These are phyloP conservation scores for Mythimna vitellina DNA, from an alignment of 2,888 invertebrate genomes.

Conservation along the genomic window DNA sequence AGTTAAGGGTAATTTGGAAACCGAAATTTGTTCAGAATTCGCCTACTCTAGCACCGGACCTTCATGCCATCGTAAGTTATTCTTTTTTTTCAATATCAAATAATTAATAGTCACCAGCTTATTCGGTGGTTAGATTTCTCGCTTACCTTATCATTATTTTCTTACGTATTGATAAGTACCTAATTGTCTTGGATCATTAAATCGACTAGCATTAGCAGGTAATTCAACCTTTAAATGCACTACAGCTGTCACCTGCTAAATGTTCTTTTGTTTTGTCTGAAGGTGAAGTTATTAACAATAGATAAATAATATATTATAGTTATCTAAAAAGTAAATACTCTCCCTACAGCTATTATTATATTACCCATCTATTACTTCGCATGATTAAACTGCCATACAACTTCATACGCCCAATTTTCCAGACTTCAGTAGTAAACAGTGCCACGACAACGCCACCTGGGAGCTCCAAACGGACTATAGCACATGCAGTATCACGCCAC, in stretches of 20 bases:
- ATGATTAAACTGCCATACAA: not conserved
- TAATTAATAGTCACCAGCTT: not conserved
- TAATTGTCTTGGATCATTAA: not conserved
- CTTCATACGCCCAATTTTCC: slow-evolving; percentile 29
- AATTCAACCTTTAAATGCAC: slow-evolving; percentile 1
- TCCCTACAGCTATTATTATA: not conserved
- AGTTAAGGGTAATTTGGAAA: slow-evolving; percentile 78
- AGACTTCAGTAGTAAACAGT: slow-evolving; percentile 91
- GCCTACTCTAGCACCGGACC: slow-evolving; percentile 90
- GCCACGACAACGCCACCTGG: slow-evolving; percentile 90
- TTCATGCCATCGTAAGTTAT: slow-evolving; percentile 89
- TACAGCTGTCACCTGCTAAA: slow-evolving; percentile 6
- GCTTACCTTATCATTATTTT: not conserved
- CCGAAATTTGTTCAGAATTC: slow-evolving; percentile 90
- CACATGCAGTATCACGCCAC: slow-evolving; percentile 89
- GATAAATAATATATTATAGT: too few relatives aligned
- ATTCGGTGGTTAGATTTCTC: not conserved
- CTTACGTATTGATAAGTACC: not conserved
- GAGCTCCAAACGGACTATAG: slow-evolving; percentile 90
- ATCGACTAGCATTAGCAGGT: not conserved
- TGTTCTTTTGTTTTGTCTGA: slow-evolving; percentile 3
- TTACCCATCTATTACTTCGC: not conserved
- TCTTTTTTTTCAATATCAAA: not conserved
- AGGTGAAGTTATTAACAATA: not conserved
- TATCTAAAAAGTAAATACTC: not conserved